Conservation (phyloP, 2,888 invertebrate genomes). For the Petrophora chlorosata region DNA sequence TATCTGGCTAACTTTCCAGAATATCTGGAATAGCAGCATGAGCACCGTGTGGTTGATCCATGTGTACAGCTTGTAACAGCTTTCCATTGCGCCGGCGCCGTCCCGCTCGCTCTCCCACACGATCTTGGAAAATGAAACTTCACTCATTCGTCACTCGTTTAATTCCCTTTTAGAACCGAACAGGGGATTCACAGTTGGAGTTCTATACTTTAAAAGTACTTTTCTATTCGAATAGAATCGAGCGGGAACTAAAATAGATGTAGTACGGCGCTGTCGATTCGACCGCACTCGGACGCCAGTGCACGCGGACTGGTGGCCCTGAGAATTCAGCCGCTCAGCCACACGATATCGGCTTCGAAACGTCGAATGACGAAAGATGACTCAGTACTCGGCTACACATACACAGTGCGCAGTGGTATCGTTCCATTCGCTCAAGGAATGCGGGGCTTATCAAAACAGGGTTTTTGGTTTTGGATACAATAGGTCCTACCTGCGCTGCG, state of each 20-base stretch:
- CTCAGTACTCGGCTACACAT: constrained; percentile 55
- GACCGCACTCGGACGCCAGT: constrained; percentile 67
- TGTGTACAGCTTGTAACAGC: constrained; percentile 75
- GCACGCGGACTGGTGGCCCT: constrained; percentile 73
- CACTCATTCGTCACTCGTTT: constrained; percentile 73
- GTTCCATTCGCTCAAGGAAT: constrained; percentile 10
- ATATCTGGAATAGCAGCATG: constrained; percentile 77
- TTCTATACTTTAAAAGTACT: neutral
- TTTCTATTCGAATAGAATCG: constrained; percentile 43
- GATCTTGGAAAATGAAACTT: constrained; percentile 67
- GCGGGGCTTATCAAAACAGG: constrained; percentile 20
- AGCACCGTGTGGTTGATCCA: constrained; percentile 77
- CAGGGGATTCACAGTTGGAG: neutral
- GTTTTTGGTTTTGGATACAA: constrained; percentile 8
- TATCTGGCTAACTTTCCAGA: constrained; percentile 80
- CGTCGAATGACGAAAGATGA: constrained; percentile 70
- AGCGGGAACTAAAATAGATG: constrained; percentile 62
- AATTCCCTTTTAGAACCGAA: neutral
- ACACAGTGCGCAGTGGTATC: neutral
- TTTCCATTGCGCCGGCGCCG: constrained; percentile 71
- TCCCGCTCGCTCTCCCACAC: constrained; percentile 64
- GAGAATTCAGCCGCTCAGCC: constrained; percentile 53
- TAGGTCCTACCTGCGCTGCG: neutral
- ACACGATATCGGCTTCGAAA: constrained; percentile 35
- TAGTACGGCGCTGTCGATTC: constrained; percentile 42